A percentile compares a stretch with the other conserved stretches of the same genome.
Conservation (phyloP, 2,888 invertebrate species). For the Sthenelais limicola region DNA sequence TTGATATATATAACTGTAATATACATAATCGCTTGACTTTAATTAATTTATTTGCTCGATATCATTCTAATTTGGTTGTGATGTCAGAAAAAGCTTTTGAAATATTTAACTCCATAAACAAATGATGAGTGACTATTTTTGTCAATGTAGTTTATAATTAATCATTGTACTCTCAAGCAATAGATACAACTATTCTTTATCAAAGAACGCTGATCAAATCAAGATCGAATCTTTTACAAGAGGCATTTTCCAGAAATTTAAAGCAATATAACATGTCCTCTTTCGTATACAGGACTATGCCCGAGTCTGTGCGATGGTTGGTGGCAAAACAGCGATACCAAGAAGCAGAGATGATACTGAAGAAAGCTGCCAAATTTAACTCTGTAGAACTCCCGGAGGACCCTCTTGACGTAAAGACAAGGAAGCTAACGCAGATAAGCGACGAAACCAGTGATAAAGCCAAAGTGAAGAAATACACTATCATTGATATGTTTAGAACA, state of each 20-base stretch:
- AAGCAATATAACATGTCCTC: neutral
- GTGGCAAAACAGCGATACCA: conserved; percentile 55
- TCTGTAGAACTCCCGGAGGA: conserved; percentile 53
- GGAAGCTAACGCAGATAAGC: conserved; percentile 12
- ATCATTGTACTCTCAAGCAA: too few species aligned
- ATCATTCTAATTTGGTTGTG: too few species aligned
- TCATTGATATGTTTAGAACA: conserved; percentile 61
- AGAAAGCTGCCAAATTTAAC: conserved; percentile 53
- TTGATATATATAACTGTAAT: too few species aligned
- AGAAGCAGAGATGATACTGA: conserved; percentile 42
- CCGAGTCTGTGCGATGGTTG: conserved; percentile 68
- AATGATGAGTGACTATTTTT: too few species aligned
- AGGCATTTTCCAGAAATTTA: neutral
- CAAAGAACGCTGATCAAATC: too few species aligned
- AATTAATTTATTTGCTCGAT: too few species aligned
- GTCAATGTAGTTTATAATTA: too few species aligned
- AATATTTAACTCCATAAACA: too few species aligned
- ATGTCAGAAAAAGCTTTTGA: too few species aligned
- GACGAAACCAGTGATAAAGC: conserved; percentile 40
- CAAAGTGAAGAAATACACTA: conserved; percentile 52
- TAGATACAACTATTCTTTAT: too few species aligned
- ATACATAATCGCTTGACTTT: too few species aligned
- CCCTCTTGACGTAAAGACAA: conserved; percentile 45
- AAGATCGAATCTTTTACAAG: neutral
- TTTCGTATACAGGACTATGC: conserved; percentile 57